A percentile compares a stretch with the other conserved stretches of the same genome.
phyloP scores from a whole-genome alignment of 92 coral and sea anemone genomes.

The Porites rus region DNA sequence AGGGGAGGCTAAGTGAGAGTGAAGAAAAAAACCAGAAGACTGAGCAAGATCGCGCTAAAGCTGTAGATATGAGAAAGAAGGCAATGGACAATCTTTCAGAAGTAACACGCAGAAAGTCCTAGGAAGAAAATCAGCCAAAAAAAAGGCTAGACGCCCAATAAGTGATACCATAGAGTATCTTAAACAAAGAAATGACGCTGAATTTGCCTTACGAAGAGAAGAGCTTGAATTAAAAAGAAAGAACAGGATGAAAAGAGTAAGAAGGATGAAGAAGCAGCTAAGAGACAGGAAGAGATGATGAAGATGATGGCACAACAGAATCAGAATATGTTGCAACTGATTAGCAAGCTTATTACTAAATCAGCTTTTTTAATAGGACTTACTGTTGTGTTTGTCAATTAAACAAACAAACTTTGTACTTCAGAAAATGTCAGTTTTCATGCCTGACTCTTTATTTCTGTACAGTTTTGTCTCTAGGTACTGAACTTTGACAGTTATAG shows the following conservation, averaged over 20 bases:
- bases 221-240: conserved; percentile 60
- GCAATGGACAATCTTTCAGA: conserved; percentile 69
- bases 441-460: neutral
- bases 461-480: conserved; percentile 5
- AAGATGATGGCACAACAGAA: conserved; percentile 55
- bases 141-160: conserved; percentile 47
- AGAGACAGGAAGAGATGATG: conserved; percentile 52
- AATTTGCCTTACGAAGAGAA: conserved; percentile 40
- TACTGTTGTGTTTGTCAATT: conserved; percentile 1
- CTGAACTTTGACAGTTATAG: conserved; percentile 6
- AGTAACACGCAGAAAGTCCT: conserved; percentile 27
- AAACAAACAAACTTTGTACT: neutral
- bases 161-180: conserved; percentile 55
- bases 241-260: neutral
- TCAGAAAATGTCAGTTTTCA: too few species aligned
- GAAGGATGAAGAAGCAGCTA: conserved; percentile 40
- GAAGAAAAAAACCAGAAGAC: conserved; percentile 50
- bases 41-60: conserved; percentile 63
- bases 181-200: conserved; percentile 60
- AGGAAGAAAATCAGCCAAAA: conserved; percentile 34
- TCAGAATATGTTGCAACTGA: conserved; percentile 40
- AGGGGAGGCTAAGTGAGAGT: conserved; percentile 46
- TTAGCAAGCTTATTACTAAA: conserved; percentile 27
- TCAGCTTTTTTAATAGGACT: neutral
- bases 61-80: conserved; percentile 57